Evolutionary conservation across 2,113 vertebrate species (phyloP), one percentile per base, ranked within the genome.

Genomic region (Cinclus cinclus): DNA sequence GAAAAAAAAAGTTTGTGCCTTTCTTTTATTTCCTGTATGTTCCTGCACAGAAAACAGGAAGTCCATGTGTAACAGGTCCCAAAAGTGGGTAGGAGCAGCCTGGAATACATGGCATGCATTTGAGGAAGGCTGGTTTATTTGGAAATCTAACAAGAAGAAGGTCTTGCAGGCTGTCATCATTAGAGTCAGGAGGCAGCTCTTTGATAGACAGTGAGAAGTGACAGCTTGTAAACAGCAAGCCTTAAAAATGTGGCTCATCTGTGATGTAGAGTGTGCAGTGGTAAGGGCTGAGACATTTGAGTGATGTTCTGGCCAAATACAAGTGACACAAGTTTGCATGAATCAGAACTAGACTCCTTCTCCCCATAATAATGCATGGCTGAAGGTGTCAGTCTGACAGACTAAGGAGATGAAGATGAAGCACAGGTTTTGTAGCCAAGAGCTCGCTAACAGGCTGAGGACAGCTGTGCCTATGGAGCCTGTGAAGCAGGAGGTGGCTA

Each of bases 181-280:
- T 78, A 47, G 76, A 95, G 76, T 86, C 80, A 59, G 69, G 69
- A 95, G 76, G 83, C 92, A 93, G 89, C 53, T 93, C 92, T 90
- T 69, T 86, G 95, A 95, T 2, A 93, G 95, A 92, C 87, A 92
- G 76, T 77, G 64, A 96, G 76, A 93, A 93, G 68, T 92, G 91
- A 94, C 83, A 95, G 89, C 79, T 67, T 93, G 91, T 90, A 95
- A 95, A 92, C 47, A 94, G 91, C 64, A 74, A 90, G 83, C 64
- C 92, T 89, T 74, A 93, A 50, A 90, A 92, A 77, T 11, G 60
- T 50, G 37, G 76, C 92, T 97, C 86, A 74, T 88, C 83, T 89
- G 76, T 47, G 83, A 83, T 83, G 59, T 7, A 83, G 64, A 53
- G 70, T 52, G 42, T 27, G 76, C 60, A 65, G 44, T 2, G 2